Conservation (phyloP, 2,888 invertebrate genomes). For the Euclidia mi region DNA sequence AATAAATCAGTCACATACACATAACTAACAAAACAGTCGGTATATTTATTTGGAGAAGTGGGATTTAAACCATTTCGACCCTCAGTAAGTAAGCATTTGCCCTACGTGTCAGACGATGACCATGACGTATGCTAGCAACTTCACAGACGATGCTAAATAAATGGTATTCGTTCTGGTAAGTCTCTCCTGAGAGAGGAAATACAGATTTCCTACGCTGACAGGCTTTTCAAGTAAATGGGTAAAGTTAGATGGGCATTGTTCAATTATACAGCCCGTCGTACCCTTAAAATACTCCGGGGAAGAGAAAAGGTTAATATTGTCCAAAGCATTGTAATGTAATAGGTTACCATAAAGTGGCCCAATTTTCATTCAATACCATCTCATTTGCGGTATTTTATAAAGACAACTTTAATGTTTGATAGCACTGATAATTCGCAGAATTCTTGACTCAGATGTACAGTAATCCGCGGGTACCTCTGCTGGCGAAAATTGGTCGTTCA, state of each 20-base stretch:
- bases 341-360: background rate
- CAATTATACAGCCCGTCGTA: constrained; percentile 9
- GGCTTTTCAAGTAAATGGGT: constrained; percentile 15
- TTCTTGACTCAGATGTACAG: too few species aligned
- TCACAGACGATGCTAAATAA: background rate
- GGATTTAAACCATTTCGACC: too few species aligned
- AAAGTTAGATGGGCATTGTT: constrained; percentile 20
- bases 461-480: too few species aligned
- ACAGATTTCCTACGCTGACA: constrained; percentile 4
- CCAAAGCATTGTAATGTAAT: background rate
- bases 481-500: too few species aligned
- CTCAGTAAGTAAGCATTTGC: too few species aligned
- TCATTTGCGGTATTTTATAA: too few species aligned
- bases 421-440: too few species aligned
- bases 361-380: constrained; percentile 2
- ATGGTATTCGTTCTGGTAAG: background rate
- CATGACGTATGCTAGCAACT: background rate
- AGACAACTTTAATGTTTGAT: too few species aligned
- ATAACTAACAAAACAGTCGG: too few species aligned
- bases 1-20: too few species aligned
- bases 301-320: background rate
- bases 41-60: too few species aligned
- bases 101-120: too few species aligned
- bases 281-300: constrained; percentile 9
- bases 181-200: constrained; percentile 1